A percentile compares a stretch with the other conserved stretches of the same genome.
Conservation (phyloP, 2,888 invertebrate genomes). For the Thecophora atra region DNA sequence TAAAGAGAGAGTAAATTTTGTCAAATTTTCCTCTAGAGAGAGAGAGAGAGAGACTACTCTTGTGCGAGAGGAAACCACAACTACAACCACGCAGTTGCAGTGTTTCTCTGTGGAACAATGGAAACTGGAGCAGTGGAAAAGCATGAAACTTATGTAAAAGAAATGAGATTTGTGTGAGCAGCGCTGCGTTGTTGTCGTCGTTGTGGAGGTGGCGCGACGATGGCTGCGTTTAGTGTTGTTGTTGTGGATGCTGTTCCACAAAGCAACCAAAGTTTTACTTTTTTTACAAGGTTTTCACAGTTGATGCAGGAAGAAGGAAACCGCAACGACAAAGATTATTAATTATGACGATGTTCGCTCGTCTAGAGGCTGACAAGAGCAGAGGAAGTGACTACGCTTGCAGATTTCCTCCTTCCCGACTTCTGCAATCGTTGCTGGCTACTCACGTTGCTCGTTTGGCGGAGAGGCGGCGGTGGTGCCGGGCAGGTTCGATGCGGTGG, state of each 20-base stretch:
- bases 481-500: conserved; percentile 66
- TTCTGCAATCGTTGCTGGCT: not conserved
- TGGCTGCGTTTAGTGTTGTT: not conserved
- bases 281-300: not conserved
- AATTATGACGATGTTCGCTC: too few species aligned
- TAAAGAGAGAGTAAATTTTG: too few species aligned
- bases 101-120: not conserved
- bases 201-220: not conserved
- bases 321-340: too few species aligned
- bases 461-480: conserved; percentile 64
- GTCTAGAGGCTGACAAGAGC: too few species aligned
- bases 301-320: too few species aligned
- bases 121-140: not conserved
- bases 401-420: too few species aligned
- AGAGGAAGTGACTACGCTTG: too few species aligned
- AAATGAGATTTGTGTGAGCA: conserved; percentile 21
- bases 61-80: not conserved
- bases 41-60: too few species aligned
- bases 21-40: too few species aligned
- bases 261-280: conserved; percentile 11
- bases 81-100: not conserved
- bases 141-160: not conserved
- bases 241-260: conserved; percentile 38
- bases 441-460: conserved; percentile 64
- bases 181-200: conserved; percentile 5